A percentile compares a stretch with the other conserved stretches of the same genome.
Evolutionary conservation across 2,888 invertebrate genomes (phyloP).

Genomic region (Lasioglossum calceatum): DNA sequence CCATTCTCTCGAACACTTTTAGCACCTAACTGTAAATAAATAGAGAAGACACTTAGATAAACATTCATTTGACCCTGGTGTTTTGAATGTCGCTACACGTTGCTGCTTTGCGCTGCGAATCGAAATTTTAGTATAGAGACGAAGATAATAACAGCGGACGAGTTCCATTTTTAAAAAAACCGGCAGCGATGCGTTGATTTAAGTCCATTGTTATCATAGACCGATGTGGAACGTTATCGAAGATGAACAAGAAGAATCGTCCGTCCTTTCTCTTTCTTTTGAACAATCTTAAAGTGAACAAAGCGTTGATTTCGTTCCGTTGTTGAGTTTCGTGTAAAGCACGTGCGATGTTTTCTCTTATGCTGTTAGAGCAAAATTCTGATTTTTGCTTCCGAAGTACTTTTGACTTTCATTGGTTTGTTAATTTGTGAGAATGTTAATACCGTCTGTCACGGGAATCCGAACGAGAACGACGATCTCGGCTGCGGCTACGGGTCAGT

Average conservation of each 20-base stretch:
- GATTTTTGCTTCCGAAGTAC: conserved; percentile 2
- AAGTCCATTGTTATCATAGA: neutral
- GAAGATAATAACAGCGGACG: neutral
- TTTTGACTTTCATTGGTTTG: conserved; percentile 25
- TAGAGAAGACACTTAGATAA: conserved; percentile 66
- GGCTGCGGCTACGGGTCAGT: conserved; percentile 82
- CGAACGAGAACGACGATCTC: conserved; percentile 83
- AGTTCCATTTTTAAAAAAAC: conserved; percentile 2
- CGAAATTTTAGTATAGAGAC: neutral
- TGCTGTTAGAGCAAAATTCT: neutral
- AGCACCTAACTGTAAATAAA: conserved; percentile 78
- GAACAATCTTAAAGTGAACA: conserved; percentile 1
- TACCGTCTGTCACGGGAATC: conserved; percentile 84
- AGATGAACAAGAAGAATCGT: neutral
- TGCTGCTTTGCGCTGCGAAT: conserved; percentile 22
- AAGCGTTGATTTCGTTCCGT: neutral
- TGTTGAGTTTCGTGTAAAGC: conserved; percentile 3
- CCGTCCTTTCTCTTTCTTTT: neutral
- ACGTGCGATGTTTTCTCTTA: neutral
- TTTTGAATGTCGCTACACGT: conserved; percentile 23
- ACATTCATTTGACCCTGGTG: conserved; percentile 1
- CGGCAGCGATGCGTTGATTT: neutral
- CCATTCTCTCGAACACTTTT: conserved; percentile 72
- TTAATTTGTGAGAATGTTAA: conserved; percentile 62
- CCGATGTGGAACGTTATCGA: neutral